Conservation (phyloP, 2,888 invertebrate species). For the Diaphora mendica region DNA sequence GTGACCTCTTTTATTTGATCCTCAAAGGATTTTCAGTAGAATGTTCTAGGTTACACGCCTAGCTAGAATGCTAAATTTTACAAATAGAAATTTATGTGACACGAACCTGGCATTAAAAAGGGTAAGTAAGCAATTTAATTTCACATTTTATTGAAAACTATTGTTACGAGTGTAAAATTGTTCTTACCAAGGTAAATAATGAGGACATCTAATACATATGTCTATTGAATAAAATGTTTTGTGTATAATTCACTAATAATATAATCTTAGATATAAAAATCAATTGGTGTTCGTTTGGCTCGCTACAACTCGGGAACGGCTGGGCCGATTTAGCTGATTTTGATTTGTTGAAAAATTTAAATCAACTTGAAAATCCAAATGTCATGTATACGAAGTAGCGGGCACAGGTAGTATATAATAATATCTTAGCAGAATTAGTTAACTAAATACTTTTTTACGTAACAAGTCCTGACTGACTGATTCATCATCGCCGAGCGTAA, state of each 20-base stretch:
- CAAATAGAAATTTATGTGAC: background rate
- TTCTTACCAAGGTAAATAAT: background rate
- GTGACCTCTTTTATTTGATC: slow-evolving; percentile 15
- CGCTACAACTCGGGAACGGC: too few species aligned
- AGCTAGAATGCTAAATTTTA: background rate
- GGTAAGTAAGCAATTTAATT: background rate
- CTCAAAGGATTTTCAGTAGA: slow-evolving; percentile 19
- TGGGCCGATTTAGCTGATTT: too few species aligned
- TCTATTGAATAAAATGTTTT: background rate
- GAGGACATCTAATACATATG: background rate
- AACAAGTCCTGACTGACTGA: too few species aligned
- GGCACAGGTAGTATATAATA: too few species aligned
- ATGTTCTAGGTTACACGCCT: slow-evolving; percentile 7
- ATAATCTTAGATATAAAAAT: too few species aligned
- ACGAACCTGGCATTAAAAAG: background rate
- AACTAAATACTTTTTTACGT: background rate
- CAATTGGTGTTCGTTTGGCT: too few species aligned
- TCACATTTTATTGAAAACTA: background rate
- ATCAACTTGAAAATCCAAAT: too few species aligned
- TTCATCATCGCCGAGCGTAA: too few species aligned
- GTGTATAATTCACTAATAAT: background rate
- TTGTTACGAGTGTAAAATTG: background rate
- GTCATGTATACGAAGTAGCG: too few species aligned
- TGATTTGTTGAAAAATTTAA: too few species aligned
- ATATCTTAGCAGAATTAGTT: background rate